A percentile compares a stretch with the other conserved stretches of the same genome.
phyloP scores from a whole-genome alignment of 2,113 vertebrate genomes.

The Phylloscopus trochiloides region DNA sequence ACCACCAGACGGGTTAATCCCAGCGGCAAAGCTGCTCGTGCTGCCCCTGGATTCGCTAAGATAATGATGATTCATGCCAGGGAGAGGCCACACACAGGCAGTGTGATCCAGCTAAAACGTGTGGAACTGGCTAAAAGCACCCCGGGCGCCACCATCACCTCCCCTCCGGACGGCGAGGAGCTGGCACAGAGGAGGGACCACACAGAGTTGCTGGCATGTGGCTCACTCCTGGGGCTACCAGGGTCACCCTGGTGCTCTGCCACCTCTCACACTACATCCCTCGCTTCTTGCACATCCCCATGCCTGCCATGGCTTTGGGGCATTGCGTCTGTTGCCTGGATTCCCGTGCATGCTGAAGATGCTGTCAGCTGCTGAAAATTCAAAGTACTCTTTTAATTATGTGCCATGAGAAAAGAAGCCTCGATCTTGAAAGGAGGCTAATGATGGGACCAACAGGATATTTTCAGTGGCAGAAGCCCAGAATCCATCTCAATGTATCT shows the following conservation, averaged over 20 bases:
- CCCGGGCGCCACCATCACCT: rapidly evolving
- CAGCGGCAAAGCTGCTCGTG: rapidly evolving
- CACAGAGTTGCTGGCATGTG: rapidly evolving
- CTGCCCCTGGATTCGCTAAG: not conserved
- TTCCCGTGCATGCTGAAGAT: not conserved
- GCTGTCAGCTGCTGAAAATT: slow-evolving; percentile 8
- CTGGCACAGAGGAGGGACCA: rapidly evolving
- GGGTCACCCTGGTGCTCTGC: not conserved
- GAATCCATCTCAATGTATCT: not conserved
- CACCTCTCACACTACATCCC: rapidly evolving
- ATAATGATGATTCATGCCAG: rapidly evolving
- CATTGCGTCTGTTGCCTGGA: not conserved
- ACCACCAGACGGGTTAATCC: not conserved
- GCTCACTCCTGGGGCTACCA: rapidly evolving
- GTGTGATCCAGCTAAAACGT: rapidly evolving
- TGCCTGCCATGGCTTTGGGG: not conserved
- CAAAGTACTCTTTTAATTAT: slow-evolving; percentile 20
- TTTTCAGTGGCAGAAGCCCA: not conserved
- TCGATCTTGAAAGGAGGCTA: not conserved
- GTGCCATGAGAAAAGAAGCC: not conserved
- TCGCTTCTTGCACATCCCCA: rapidly evolving
- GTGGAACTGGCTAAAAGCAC: not conserved
- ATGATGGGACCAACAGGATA: not conserved
- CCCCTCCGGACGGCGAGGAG: rapidly evolving
- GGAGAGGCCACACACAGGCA: not conserved